Percentiles rank a stretch among this genome's conserved stretches.
Conservation (phyloP, 2,113 vertebrate species). For the Puntigrus tetrazona region DNA sequence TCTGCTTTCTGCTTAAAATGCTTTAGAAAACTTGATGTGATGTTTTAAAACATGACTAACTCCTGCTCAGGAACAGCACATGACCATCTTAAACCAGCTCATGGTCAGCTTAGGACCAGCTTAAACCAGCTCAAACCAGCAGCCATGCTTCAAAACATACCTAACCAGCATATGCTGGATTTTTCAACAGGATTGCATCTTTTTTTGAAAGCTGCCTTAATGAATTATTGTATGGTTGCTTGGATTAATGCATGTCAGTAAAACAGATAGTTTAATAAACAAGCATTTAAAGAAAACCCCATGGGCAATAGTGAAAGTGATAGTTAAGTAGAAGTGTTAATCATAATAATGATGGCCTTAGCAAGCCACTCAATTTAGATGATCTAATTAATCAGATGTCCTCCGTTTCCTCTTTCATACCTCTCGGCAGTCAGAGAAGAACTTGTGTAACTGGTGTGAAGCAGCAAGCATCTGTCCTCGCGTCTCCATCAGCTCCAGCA, state of each 20-base stretch:
- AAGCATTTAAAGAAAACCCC: neutral
- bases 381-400: neutral
- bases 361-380: neutral
- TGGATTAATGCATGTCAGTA: neutral
- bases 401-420: constrained; percentile 50
- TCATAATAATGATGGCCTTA: neutral
- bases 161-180: too few relatives aligned
- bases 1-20: neutral
- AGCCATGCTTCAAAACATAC: too few relatives aligned
- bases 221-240: neutral
- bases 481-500: constrained; percentile 94
- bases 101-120: too few relatives aligned
- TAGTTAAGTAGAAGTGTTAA: neutral
- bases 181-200: neutral
- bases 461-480: constrained; percentile 89
- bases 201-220: neutral
- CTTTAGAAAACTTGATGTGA: too few relatives aligned
- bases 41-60: too few relatives aligned
- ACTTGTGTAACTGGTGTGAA: constrained; percentile 92
- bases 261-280: neutral
- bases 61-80: too few relatives aligned
- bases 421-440: constrained; percentile 92
- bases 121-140: too few relatives aligned
- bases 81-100: too few relatives aligned
- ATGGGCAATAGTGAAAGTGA: neutral